These are phyloP conservation scores for Miopithecus talapoin DNA, from an alignment of 2,797 vertebrate species.

Conservation along the genomic window DNA sequence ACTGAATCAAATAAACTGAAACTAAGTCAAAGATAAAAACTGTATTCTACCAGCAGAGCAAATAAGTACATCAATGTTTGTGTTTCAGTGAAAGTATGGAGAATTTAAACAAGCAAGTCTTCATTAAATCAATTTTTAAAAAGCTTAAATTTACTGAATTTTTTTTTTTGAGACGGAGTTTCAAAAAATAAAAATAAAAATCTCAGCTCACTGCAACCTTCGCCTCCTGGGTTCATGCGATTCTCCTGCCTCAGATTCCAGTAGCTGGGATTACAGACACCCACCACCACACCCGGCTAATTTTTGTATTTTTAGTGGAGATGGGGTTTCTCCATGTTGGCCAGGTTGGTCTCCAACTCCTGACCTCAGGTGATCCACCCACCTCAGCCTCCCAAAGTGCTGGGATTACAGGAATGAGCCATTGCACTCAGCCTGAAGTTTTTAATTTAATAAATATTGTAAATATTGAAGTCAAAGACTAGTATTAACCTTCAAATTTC, in stretches of 20 bases:
- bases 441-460: neutral
- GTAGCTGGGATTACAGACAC: neutral
- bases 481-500: neutral
- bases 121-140: neutral
- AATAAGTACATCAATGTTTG: neutral
- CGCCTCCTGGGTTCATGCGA: neutral
- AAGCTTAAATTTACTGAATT: neutral
- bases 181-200: neutral
- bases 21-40: neutral
- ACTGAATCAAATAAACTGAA: neutral
- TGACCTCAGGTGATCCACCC: neutral
- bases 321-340: neutral
- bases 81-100: neutral
- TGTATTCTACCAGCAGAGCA: slow-evolving; percentile 19
- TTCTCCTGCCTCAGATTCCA: neutral
- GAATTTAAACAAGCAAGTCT: neutral
- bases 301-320: neutral
- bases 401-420: neutral
- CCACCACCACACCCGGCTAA: neutral
- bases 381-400: neutral
- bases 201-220: neutral
- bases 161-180: neutral
- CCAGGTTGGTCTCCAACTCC: neutral
- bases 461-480: neutral
- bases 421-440: neutral